phyloP scores from a whole-genome alignment of 2,888 invertebrate genomes.

The Hololepta plana region DNA sequence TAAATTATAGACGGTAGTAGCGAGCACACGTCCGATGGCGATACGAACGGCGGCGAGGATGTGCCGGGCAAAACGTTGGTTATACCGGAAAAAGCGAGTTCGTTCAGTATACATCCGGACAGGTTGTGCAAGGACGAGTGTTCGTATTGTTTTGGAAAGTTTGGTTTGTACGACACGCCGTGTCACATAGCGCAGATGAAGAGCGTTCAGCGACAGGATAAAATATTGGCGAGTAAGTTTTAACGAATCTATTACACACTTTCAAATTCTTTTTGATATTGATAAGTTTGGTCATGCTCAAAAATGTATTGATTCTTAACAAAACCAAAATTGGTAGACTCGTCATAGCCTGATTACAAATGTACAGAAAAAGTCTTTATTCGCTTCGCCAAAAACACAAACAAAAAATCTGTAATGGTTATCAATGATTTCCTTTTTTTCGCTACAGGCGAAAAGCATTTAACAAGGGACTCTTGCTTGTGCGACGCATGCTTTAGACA shows the following conservation, averaged over 20 bases:
- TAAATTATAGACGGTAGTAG: conserved; percentile 24
- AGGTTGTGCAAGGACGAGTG: conserved; percentile 70
- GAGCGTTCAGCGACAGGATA: conserved; percentile 60
- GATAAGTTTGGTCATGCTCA: no score
- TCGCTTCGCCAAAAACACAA: background rate
- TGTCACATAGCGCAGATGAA: conserved; percentile 79
- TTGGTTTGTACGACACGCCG: conserved; percentile 70
- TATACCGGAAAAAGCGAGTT: conserved; percentile 75
- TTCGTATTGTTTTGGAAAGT: conserved; percentile 74
- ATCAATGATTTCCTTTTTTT: conserved; percentile 4
- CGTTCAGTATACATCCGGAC: conserved; percentile 72
- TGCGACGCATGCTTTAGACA: conserved; percentile 79
- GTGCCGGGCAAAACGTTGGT: conserved; percentile 40
- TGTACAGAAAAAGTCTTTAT: no score
- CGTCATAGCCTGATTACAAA: no score
- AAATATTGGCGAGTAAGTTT: conserved; percentile 58
- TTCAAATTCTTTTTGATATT: no score
- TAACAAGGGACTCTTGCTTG: conserved; percentile 67
- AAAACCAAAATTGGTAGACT: no score
- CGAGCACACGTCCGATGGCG: conserved; percentile 27
- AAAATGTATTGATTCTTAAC: no score
- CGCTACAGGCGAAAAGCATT: conserved; percentile 64
- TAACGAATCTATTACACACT: no score
- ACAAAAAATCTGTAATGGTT: conserved; percentile 3
- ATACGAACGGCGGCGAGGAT: conserved; percentile 22